Percentiles rank a stretch among this genome's conserved stretches.
Evolutionary conservation across 2,888 invertebrate species (phyloP).

Genomic region (Globia sparganii): DNA sequence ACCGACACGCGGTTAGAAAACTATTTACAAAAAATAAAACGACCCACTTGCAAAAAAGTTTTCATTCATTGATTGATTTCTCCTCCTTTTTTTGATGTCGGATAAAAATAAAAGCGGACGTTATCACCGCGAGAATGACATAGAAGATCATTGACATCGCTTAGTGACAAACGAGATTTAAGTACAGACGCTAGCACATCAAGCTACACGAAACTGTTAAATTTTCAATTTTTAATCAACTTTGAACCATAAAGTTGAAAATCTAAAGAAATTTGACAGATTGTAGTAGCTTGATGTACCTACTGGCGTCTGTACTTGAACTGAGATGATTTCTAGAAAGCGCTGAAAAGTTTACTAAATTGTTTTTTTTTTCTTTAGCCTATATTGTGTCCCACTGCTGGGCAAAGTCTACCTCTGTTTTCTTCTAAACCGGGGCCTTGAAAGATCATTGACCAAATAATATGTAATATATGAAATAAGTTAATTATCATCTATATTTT

Average conservation of each 20-base stretch:
- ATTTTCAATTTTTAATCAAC: no score
- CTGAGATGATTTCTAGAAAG: background rate
- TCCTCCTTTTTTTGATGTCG: no score
- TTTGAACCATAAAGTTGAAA: no score
- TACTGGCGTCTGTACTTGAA: no score
- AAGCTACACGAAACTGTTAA: no score
- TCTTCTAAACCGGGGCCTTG: no score
- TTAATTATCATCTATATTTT: background rate
- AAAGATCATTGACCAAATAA: background rate
- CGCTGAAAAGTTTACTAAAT: background rate
- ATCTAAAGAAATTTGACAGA: no score
- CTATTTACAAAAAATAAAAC: no score
- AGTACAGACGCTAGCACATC: no score
- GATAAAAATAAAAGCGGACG: conserved; percentile 19
- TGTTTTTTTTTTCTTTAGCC: background rate
- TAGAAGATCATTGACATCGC: conserved; percentile 46
- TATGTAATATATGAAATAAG: background rate
- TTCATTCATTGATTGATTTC: no score
- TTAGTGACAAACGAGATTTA: conserved; percentile 1
- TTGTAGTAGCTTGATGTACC: no score
- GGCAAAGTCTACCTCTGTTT: background rate
- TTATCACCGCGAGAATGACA: conserved; percentile 35
- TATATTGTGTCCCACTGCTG: background rate
- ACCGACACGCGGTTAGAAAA: conserved; percentile 11
- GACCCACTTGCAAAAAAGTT: no score